Conservation (phyloP, 1,140 invertebrate species). For the Drusus annulatus region DNA sequence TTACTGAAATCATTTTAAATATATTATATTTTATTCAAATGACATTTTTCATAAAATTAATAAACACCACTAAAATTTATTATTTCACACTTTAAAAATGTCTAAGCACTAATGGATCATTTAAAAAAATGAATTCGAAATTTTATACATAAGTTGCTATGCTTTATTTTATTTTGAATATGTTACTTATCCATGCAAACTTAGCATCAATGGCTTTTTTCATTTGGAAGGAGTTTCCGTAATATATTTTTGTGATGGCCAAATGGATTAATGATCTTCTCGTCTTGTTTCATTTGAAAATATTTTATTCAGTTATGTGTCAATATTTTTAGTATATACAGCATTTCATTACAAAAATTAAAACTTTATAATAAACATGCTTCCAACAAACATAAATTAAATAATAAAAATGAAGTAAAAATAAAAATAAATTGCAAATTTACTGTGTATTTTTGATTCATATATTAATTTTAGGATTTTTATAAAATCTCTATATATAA, state of each 20-base stretch:
- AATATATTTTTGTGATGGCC: no score
- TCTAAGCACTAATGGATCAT: no score
- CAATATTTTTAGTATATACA: slow-evolving; percentile 8
- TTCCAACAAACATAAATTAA: slow-evolving; percentile 19
- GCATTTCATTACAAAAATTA: slow-evolving; percentile 1
- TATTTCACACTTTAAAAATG: no score
- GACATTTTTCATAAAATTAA: slow-evolving; percentile 25
- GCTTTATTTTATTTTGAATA: no score
- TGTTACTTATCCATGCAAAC: no score
- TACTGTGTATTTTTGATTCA: neutral
- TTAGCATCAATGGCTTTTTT: no score
- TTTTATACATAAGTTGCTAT: no score
- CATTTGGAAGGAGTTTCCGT: no score
- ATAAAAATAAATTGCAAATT: slow-evolving; percentile 26
- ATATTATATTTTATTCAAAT: slow-evolving; percentile 30
- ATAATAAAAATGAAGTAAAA: slow-evolving; percentile 20
- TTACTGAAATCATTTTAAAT: slow-evolving; percentile 21
- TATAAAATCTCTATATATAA: slow-evolving; percentile 32
- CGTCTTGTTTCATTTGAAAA: neutral
- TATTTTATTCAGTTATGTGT: neutral
- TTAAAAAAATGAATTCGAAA: no score
- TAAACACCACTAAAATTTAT: neutral
- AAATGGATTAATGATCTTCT: no score
- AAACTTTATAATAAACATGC: slow-evolving; percentile 6
- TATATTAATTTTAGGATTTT: slow-evolving; percentile 42